A percentile compares a stretch with the other conserved stretches of the same genome.
Conservation (phyloP, 2,113 vertebrate species). For the Apistogramma diplotaenia region DNA sequence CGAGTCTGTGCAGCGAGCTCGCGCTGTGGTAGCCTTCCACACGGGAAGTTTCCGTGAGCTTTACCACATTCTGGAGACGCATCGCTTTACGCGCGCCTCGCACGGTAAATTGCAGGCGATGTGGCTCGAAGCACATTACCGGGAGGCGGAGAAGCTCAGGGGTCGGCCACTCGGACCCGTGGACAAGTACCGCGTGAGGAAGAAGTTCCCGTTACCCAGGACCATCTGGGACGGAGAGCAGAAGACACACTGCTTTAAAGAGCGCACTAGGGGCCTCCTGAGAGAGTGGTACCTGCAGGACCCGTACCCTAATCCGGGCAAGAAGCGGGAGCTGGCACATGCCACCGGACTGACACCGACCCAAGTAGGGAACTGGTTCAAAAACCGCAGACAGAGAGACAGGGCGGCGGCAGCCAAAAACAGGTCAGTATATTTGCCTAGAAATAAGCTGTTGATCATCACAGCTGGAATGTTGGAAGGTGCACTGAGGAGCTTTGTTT, state of each 20-base stretch:
- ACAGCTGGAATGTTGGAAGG: not conserved
- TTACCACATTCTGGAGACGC: slow-evolving; percentile 97
- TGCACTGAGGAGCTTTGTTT: not conserved
- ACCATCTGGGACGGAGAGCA: slow-evolving; percentile 99
- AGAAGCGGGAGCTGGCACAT: slow-evolving; percentile 97
- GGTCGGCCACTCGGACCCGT: slow-evolving; percentile 94
- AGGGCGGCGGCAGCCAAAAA: slow-evolving; percentile 97
- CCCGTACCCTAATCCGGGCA: slow-evolving; percentile 97
- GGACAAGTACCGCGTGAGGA: slow-evolving; percentile 97
- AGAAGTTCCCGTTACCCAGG: slow-evolving; percentile 97
- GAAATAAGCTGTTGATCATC: not conserved
- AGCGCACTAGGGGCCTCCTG: slow-evolving; percentile 95
- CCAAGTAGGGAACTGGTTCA: slow-evolving; percentile 99
- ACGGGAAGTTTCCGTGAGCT: slow-evolving; percentile 95
- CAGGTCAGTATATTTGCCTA: slow-evolving; percentile 82
- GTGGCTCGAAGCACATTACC: slow-evolving; percentile 99
- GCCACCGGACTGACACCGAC: slow-evolving; percentile 97
- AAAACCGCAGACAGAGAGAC: slow-evolving; percentile 96
- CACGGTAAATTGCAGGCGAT: slow-evolving; percentile 97
- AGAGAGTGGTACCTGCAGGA: slow-evolving; percentile 99
- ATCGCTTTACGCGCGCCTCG: slow-evolving; percentile 97
- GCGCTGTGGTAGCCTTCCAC: slow-evolving; percentile 96
- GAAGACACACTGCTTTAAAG: slow-evolving; percentile 99
- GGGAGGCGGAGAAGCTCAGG: slow-evolving; percentile 95
- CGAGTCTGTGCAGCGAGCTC: slow-evolving; percentile 95